Conservation (phyloP, 1,140 invertebrate genomes). For the Drosophila guanche region DNA sequence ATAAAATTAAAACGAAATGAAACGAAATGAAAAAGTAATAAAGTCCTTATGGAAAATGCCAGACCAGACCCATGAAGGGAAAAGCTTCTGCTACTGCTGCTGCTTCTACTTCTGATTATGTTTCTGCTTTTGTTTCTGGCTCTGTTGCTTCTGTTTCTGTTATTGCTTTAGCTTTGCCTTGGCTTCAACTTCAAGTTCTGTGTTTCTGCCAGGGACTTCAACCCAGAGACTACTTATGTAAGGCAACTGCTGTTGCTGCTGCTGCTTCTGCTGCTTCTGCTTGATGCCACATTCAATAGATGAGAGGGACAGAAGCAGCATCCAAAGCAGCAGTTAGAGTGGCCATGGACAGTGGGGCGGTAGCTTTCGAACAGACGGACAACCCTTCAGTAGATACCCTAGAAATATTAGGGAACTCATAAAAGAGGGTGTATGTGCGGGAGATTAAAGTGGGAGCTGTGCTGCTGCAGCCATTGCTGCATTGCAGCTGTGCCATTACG, state of each 20-base stretch:
- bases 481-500: no score
- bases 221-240: conserved; percentile 3
- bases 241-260: background rate
- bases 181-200: conserved; percentile 18
- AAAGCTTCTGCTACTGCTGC: conserved; percentile 43
- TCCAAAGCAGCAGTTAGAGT: background rate
- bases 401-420: conserved; percentile 1
- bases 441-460: no score
- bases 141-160: conserved; percentile 16
- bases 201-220: conserved; percentile 28
- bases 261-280: conserved; percentile 11
- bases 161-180: conserved; percentile 20
- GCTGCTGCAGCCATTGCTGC: no score
- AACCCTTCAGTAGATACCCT: conserved; percentile 42
- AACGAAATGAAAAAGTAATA: conserved; percentile 83
- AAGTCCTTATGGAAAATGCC: conserved; percentile 80
- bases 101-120: conserved; percentile 1
- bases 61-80: conserved; percentile 47
- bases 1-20: conserved; percentile 82
- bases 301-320: conserved; percentile 21
- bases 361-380: conserved; percentile 21
- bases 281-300: conserved; percentile 54
- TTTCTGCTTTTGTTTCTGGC: conserved; percentile 15
- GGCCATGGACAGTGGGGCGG: conserved; percentile 3
- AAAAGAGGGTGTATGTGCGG: background rate